Base-by-base conservation (phyloP, 1,140 invertebrate species). In the Episyrphus balteatus region DNA sequence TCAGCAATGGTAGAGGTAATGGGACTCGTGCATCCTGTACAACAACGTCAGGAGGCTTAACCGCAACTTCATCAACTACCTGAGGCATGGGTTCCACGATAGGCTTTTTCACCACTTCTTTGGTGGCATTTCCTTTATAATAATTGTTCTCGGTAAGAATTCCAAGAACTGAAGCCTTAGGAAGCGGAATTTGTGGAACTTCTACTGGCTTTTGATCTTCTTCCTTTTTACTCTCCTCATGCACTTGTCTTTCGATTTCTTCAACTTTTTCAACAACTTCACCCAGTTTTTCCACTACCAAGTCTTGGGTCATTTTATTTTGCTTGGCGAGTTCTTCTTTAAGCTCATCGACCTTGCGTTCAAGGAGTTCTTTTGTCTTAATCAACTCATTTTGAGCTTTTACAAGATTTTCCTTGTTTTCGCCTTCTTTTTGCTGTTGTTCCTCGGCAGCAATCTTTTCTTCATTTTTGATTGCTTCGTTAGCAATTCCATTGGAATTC, bases 381-480 rank as follows among this genome's bases (percentile, higher is more conserved):
- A 79, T 72, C 10, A 81, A 61, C 55, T 78, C 74, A 40, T 74
- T 68, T 18, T 78, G 56, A 43, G 69, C 59, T 50, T 62, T 53
- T 0, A 54, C 49, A 19, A 71, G 64, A 44, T 73, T 58, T 15
- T 73, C 69, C 46, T 66, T 59, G 26, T 70, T 62, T 51, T 71
- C 63, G 21, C 61, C 53, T 30, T 72, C 70, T 48, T 62, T 57
- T 44, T 67, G 47, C 42, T 66, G 55, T 36, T 59, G 55, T 49
- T 69, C 69, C 38, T 72, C 68, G 19, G 73, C 68, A 11, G 70
- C 62, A 52, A 76, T 72, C 42, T 73, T 68, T 34, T 76, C 72
- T 46, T 77, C 75, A 50, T 75, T 75, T 41, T 75, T 73, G 12
- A 76, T 73, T 49, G 63, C 58, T 30, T 55, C 62, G 34, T 69